Evolutionary conservation across 1,140 invertebrate genomes (phyloP), one percentile per base, ranked within the genome.

Genomic region (Cryptotermes secundus): DNA sequence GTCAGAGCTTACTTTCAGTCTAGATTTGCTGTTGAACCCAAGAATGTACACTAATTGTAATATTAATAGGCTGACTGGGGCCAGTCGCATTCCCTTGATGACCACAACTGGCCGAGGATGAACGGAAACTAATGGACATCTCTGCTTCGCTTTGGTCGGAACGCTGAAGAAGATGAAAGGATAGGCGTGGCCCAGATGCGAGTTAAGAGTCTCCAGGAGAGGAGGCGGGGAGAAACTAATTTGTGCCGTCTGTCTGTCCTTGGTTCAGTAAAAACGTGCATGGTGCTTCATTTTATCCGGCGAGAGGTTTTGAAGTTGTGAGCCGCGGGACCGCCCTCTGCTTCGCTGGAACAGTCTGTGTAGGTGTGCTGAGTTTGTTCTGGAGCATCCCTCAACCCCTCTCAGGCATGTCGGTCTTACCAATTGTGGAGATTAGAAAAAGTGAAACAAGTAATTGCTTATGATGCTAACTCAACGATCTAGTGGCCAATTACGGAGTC

Each of bases 281-380:
- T 72, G n/a, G 59, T 72, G 59, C 59, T 72, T 72, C 59, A 72
- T 72, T 72, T 72, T 72, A 72, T 16, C n/a, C 59, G 31, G n/a
- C 9, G n/a, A 31, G 59, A 72, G 26, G 59, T 72, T 72, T 72
- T 31, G 26, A n/a, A 72, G 59, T 31, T 72, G 59, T 72, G 7
- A 72, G 59, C 59, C 59, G 16, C 53, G 53, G 53, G 26, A 59
- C 53, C 53, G 53, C 53, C 53, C 26, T 42, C 38, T 42, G 38
- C 45, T 19, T 49, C 45, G n/a, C 26, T 31, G 26, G 59, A 72
- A 31, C 3, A 49, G 45, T 49, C 59, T n/a, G 59, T 72, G 59
- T 72, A 72, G 26, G 59, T 31, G n/a, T 31, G 59, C 26, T n/a
- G n/a, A 31, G 59, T 72, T 72, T 72, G 59, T 72, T 72, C 59